Percentiles rank a stretch among this genome's conserved stretches.
These are phyloP conservation scores for Zaprionus lineosus DNA, from an alignment of 2,888 invertebrate species.

Conservation along the genomic window DNA sequence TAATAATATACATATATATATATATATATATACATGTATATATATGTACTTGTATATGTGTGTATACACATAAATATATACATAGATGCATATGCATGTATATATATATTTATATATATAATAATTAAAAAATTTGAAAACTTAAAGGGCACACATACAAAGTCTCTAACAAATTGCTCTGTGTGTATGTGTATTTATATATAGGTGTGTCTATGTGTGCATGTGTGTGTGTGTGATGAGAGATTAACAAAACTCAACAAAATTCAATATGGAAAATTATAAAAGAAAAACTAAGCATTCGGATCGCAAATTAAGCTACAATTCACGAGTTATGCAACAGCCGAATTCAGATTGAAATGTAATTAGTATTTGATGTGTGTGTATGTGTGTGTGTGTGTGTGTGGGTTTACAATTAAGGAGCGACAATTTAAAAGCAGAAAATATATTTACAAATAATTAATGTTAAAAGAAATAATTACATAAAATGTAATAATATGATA, in stretches of 20 bases:
- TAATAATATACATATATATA: slow-evolving; percentile 37
- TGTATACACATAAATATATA: slow-evolving; percentile 35
- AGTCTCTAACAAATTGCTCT: slow-evolving; percentile 15
- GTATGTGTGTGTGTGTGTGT: slow-evolving; percentile 15
- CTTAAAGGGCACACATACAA: slow-evolving; percentile 52
- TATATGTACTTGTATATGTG: slow-evolving; percentile 24
- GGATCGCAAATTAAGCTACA: slow-evolving; percentile 39
- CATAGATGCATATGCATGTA: slow-evolving; percentile 27
- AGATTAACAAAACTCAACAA: slow-evolving; percentile 51
- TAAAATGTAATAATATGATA: slow-evolving; percentile 29
- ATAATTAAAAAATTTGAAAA: slow-evolving; percentile 43
- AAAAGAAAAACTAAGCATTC: slow-evolving; percentile 31
- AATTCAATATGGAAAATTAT: slow-evolving; percentile 45
- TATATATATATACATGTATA: slow-evolving; percentile 21
- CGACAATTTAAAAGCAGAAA: slow-evolving; percentile 69
- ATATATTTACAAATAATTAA: slow-evolving; percentile 71
- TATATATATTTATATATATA: slow-evolving; percentile 22
- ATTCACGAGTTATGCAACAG: slow-evolving; percentile 48
- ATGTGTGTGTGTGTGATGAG: slow-evolving; percentile 26
- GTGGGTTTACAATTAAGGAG: slow-evolving; percentile 43
- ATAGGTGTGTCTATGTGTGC: slow-evolving; percentile 16
- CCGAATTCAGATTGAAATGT: slow-evolving; percentile 32
- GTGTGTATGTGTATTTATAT: not conserved
- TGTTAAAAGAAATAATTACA: slow-evolving; percentile 47
- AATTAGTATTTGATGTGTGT: slow-evolving; percentile 3